These are phyloP conservation scores for Subacronicta megacephala DNA, from an alignment of 2,888 invertebrate genomes.

Conservation along the genomic window DNA sequence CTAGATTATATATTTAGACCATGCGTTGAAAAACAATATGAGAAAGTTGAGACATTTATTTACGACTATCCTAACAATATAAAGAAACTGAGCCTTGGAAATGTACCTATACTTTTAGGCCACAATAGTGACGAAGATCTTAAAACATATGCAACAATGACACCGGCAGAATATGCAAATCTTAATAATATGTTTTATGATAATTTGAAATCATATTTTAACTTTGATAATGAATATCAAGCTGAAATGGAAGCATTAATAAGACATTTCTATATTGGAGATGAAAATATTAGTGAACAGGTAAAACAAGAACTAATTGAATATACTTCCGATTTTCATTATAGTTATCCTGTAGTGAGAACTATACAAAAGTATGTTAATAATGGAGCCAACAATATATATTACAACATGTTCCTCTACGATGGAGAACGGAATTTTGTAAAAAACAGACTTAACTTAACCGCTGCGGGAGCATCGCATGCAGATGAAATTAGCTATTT, in stretches of 20 bases:
- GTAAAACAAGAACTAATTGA: conserved; percentile 56
- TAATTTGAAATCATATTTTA: conserved; percentile 49
- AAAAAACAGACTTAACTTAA: conserved; percentile 59
- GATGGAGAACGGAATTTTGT: conserved; percentile 68
- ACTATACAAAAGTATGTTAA: conserved; percentile 63
- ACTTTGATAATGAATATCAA: conserved; percentile 53
- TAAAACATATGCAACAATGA: conserved; percentile 24
- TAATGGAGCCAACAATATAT: conserved; percentile 60
- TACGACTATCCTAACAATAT: conserved; percentile 60
- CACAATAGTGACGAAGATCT: conserved; percentile 61
- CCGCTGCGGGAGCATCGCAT: conserved; percentile 60
- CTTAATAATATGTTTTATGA: conserved; percentile 49
- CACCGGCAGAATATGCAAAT: conserved; percentile 39
- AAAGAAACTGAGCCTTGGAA: conserved; percentile 44
- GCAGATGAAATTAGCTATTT: conserved; percentile 70
- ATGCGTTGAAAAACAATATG: conserved; percentile 67
- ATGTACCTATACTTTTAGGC: conserved; percentile 63
- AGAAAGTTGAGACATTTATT: conserved; percentile 61
- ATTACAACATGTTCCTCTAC: conserved; percentile 71
- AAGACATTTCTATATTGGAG: conserved; percentile 72
- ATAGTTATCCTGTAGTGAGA: conserved; percentile 59
- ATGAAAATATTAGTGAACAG: conserved; percentile 49
- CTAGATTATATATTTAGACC: conserved; percentile 54
- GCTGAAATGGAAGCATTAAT: conserved; percentile 58
- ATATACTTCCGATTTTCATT: conserved; percentile 68